phyloP scores from a whole-genome alignment of 2,888 invertebrate genomes.

The Auanema sp. region DNA sequence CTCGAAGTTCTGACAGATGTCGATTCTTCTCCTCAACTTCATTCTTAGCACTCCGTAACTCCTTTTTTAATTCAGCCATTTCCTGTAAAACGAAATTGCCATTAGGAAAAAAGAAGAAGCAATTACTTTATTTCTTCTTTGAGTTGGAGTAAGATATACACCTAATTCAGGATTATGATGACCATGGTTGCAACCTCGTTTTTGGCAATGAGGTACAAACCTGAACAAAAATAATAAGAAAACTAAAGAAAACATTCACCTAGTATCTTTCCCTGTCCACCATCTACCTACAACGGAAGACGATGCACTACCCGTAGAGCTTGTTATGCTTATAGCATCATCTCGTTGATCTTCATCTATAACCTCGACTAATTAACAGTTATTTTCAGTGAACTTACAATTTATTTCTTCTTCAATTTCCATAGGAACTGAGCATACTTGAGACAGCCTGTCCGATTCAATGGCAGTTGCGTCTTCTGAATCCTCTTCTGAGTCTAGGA shows the following conservation, averaged over 20 bases:
- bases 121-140: conserved; percentile 49
- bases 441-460: background rate
- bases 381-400: conserved; percentile 8
- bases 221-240: conserved; percentile 24
- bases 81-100: conserved; percentile 24
- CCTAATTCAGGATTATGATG: conserved; percentile 32
- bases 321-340: conserved; percentile 48
- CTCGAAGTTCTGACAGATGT: conserved; percentile 57
- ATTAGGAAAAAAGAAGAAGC: conserved; percentile 13
- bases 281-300: conserved; percentile 59
- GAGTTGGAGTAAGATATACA: conserved; percentile 62
- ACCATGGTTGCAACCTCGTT: conserved; percentile 55
- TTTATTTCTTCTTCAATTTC: conserved; percentile 8
- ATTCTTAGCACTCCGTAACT: conserved; percentile 42
- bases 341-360: conserved; percentile 25
- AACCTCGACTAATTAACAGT: conserved; percentile 9
- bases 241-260: conserved; percentile 22
- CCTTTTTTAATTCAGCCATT: conserved; percentile 41
- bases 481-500: conserved; percentile 45
- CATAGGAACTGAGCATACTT: conserved; percentile 1
- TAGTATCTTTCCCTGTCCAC: conserved; percentile 62
- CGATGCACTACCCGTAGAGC: conserved; percentile 49
- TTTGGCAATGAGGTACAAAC: conserved; percentile 59
- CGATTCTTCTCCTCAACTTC: conserved; percentile 57
- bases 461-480: conserved; percentile 18